Evolutionary conservation across 2,113 vertebrate species (phyloP).

Genomic region (Cricetomys ansorgei): DNA sequence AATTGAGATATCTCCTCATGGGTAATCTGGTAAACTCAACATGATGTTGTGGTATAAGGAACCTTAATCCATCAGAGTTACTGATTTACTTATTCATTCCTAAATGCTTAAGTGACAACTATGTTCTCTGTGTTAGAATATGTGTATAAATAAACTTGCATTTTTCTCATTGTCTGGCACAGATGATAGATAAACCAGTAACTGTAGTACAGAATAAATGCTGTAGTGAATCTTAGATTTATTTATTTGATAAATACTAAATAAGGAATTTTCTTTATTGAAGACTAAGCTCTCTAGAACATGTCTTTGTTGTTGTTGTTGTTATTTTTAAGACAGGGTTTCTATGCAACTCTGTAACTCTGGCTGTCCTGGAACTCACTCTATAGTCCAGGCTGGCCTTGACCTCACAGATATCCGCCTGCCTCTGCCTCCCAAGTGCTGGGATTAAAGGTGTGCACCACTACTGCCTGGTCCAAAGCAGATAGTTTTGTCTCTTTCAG

Average conservation of each 20-base stretch:
- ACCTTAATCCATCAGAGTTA: background rate
- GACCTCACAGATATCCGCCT: no score
- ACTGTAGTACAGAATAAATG: background rate
- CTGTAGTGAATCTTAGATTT: background rate
- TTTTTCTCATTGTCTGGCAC: background rate
- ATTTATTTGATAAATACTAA: background rate
- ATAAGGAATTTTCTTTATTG: background rate
- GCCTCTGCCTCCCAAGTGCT: no score
- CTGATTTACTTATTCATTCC: background rate
- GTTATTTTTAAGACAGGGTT: no score
- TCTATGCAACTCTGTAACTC: no score
- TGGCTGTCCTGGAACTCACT: no score
- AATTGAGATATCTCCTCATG: background rate
- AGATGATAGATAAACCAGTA: background rate
- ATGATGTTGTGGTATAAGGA: background rate
- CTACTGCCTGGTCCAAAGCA: no score
- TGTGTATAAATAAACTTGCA: background rate
- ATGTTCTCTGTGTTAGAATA: background rate
- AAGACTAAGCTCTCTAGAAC: background rate
- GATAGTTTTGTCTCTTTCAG: no score
- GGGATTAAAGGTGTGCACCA: no score
- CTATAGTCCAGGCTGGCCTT: no score
- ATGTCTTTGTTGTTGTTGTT: no score
- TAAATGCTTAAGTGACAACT: background rate
- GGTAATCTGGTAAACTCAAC: background rate